Evolutionary conservation across 2,888 invertebrate genomes (phyloP).

Genomic region (Brachycybe producta): DNA sequence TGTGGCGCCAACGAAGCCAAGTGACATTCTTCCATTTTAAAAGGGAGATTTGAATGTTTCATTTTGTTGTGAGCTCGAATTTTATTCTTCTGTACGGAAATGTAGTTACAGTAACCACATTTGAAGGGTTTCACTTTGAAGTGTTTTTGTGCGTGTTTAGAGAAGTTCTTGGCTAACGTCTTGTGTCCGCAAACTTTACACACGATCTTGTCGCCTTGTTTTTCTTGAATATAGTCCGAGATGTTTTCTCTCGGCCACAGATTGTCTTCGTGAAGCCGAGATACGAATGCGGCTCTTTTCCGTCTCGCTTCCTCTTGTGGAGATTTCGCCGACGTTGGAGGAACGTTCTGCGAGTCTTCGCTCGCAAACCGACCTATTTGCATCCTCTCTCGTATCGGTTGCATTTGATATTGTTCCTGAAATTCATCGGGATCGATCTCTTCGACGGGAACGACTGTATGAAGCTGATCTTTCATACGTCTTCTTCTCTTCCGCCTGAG

Average conservation of each 20-base stretch:
- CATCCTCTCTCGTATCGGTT: conserved; percentile 9
- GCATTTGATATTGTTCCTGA: conserved; percentile 2
- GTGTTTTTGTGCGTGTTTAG: conserved; percentile 24
- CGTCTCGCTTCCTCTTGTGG: neutral
- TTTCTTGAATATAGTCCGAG: conserved; percentile 8
- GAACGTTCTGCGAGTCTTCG: neutral
- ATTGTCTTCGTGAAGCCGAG: conserved; percentile 3
- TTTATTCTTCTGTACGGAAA: conserved; percentile 22
- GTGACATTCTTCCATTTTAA: conserved; percentile 18
- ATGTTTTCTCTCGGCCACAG: conserved; percentile 17
- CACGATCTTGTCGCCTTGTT: conserved; percentile 13
- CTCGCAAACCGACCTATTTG: neutral
- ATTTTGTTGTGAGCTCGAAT: conserved; percentile 22
- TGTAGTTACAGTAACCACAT: conserved; percentile 23
- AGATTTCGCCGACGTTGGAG: neutral
- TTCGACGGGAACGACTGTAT: conserved; percentile 16
- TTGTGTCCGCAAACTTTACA: conserved; percentile 20
- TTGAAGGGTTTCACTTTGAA: conserved; percentile 23
- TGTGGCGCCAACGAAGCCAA: conserved; percentile 7
- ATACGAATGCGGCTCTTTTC: neutral
- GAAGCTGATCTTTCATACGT: conserved; percentile 12
- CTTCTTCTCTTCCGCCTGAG: conserved; percentile 15
- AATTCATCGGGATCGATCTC: neutral
- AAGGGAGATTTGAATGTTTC: conserved; percentile 20
- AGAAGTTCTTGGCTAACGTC: conserved; percentile 21